Evolutionary conservation across 1,140 invertebrate species (phyloP).

Genomic region (Aphelenchoides besseyi): DNA sequence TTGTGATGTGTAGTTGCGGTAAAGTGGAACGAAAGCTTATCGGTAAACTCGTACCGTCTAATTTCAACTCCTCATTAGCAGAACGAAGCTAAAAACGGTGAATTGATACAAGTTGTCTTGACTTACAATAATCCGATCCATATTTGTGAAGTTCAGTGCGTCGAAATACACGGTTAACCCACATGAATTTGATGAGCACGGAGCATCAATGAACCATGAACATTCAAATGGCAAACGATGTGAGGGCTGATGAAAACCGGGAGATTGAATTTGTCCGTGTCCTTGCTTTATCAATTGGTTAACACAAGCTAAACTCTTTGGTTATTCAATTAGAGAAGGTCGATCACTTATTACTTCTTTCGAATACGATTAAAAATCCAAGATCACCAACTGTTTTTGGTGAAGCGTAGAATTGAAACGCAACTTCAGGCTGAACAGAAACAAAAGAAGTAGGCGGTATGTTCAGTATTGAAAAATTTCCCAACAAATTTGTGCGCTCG

Average conservation of each 20-base stretch:
- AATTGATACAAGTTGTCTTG: neutral
- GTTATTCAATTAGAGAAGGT: slow-evolving; percentile 1
- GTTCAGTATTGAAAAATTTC: slow-evolving; percentile 17
- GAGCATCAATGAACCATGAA: slow-evolving; percentile 29
- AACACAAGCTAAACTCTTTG: slow-evolving; percentile 31
- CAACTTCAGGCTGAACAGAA: slow-evolving; percentile 16
- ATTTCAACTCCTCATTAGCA: slow-evolving; percentile 12
- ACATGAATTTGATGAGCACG: slow-evolving; percentile 10
- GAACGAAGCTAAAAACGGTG: neutral
- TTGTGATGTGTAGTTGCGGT: neutral
- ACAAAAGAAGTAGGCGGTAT: slow-evolving; percentile 21
- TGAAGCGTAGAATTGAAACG: slow-evolving; percentile 17
- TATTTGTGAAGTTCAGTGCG: slow-evolving; percentile 27
- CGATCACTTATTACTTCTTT: slow-evolving; percentile 22
- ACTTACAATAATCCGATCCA: slow-evolving; percentile 23
- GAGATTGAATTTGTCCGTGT: slow-evolving; percentile 25
- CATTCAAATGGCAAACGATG: slow-evolving; percentile 24
- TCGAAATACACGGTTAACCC: slow-evolving; percentile 29
- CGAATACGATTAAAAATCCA: slow-evolving; percentile 27
- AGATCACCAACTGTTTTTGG: slow-evolving; percentile 14
- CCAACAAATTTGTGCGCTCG: slow-evolving; percentile 3
- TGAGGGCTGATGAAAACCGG: slow-evolving; percentile 5
- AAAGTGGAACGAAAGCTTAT: slow-evolving; percentile 10
- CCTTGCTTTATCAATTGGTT: slow-evolving; percentile 11
- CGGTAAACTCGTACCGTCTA: neutral